A percentile compares a stretch with the other conserved stretches of the same genome.
These are phyloP conservation scores for Dysdera silvatica DNA, from an alignment of 1,140 invertebrate species.

Conservation along the genomic window DNA sequence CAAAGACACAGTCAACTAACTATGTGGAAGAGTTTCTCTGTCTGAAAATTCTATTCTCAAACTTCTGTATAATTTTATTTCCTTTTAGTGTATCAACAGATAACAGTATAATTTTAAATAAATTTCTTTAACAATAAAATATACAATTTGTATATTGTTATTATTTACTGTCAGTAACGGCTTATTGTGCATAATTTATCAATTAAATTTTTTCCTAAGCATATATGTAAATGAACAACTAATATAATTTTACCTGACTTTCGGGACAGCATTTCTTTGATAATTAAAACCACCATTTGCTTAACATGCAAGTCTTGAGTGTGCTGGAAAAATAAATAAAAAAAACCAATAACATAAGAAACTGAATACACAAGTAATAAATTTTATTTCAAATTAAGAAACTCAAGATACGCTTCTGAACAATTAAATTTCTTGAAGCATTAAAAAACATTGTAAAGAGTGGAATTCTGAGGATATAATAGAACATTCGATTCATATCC, in stretches of 20 bases:
- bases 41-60: too few relatives aligned
- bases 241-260: slow-evolving; percentile 13
- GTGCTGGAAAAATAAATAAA: slow-evolving; percentile 8
- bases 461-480: not conserved
- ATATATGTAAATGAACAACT: not conserved
- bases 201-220: not conserved
- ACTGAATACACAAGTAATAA: not conserved
- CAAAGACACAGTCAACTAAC: too few relatives aligned
- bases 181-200: not conserved
- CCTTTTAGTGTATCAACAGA: not conserved
- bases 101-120: not conserved
- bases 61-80: not conserved
- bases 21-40: too few relatives aligned
- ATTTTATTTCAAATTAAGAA: not conserved
- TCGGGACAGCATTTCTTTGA: slow-evolving; percentile 24
- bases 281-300: slow-evolving; percentile 21
- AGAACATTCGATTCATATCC: not conserved
- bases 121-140: not conserved
- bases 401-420: not conserved
- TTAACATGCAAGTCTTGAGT: slow-evolving; percentile 23
- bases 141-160: not conserved
- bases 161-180: not conserved
- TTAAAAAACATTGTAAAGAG: not conserved
- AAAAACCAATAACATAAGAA: not conserved
- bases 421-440: not conserved